phyloP scores from a whole-genome alignment of 2,113 vertebrate species.

The Bufo bufo region DNA sequence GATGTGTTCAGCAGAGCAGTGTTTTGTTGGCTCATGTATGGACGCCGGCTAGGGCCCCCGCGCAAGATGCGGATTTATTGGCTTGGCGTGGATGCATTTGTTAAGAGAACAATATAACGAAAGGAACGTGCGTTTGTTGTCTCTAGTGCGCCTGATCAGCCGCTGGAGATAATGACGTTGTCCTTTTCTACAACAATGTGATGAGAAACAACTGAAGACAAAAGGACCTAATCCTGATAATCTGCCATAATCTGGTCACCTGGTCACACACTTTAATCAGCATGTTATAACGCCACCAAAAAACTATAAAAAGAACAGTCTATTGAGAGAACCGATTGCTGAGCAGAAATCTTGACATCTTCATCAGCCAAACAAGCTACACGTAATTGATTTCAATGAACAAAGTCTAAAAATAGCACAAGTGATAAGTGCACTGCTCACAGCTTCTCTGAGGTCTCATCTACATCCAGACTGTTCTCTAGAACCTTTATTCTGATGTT shows the following conservation, averaged over 20 bases:
- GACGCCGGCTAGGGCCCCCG: no score
- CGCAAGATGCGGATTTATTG: no score
- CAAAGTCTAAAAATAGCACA: constrained; percentile 11
- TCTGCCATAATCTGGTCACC: constrained; percentile 14
- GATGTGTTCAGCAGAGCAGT: no score
- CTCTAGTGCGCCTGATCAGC: no score
- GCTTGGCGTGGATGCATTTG: no score
- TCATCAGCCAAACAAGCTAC: background rate
- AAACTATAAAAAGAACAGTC: background rate
- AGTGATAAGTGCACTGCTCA: background rate
- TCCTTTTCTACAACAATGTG: no score
- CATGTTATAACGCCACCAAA: background rate
- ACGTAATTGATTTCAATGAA: background rate
- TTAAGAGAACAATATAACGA: no score
- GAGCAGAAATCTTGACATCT: constrained; percentile 5
- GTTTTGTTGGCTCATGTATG: no score
- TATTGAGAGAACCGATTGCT: background rate
- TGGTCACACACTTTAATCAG: constrained; percentile 17
- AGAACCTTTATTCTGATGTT: background rate
- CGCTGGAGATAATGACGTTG: no score
- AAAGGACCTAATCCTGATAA: constrained; percentile 13
- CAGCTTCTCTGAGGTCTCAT: background rate
- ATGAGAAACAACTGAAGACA: background rate
- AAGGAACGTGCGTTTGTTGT: no score
- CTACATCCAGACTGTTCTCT: background rate